phyloP scores from a whole-genome alignment of 2,888 invertebrate species.

The Dryococelus australis region DNA sequence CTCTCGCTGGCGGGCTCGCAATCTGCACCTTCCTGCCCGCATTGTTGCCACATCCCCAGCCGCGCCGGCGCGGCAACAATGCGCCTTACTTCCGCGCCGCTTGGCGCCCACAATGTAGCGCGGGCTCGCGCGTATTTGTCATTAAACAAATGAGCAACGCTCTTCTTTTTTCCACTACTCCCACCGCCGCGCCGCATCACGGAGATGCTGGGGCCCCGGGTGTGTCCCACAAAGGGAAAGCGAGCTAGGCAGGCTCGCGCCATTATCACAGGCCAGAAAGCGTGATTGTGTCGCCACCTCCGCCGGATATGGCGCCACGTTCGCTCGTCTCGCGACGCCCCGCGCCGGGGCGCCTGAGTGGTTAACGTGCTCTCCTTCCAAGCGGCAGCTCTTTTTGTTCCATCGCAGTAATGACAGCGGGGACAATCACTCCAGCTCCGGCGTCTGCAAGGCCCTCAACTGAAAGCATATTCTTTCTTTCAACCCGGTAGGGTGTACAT shows the following conservation, averaged over 20 bases:
- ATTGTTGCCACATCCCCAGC: neutral
- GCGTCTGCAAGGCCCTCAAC: no score
- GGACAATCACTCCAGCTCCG: no score
- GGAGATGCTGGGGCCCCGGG: neutral
- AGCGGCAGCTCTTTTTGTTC: no score
- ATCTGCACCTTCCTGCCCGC: conserved; percentile 8
- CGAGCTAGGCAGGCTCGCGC: neutral
- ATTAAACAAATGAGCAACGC: conserved; percentile 23
- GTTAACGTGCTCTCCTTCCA: no score
- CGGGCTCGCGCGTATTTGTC: neutral
- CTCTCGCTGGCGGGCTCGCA: neutral
- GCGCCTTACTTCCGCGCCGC: conserved; percentile 28
- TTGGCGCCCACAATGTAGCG: conserved; percentile 18
- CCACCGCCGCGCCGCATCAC: neutral
- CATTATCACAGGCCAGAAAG: neutral
- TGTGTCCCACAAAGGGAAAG: neutral
- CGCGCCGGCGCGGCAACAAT: conserved; percentile 8
- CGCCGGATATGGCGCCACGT: neutral
- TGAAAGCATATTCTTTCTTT: no score
- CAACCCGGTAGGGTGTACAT: no score
- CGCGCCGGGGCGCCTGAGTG: neutral
- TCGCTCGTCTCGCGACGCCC: neutral
- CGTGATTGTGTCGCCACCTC: neutral
- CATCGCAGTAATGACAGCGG: no score
- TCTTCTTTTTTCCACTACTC: neutral